Evolutionary conservation across 2,113 vertebrate species (phyloP), one percentile per base, ranked within the genome.

Genomic region (Centropristis striata): DNA sequence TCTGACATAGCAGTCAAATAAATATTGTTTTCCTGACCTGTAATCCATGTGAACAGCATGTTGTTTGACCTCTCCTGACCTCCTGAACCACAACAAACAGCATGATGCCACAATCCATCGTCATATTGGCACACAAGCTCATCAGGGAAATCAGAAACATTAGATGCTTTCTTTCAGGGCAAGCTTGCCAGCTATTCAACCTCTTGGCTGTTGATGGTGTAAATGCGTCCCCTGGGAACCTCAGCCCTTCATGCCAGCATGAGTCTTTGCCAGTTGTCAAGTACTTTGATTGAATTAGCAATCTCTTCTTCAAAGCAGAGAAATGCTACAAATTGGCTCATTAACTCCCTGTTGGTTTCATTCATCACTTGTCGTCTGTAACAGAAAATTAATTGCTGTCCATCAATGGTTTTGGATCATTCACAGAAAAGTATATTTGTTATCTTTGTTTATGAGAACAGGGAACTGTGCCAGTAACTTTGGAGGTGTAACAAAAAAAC

Each of bases 111-210:
- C 25, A 18, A 36, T 66, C 23, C 2, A 32, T 36, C 42, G 16
- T 39, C 42, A 9, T 58, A 71, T 68, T 53, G 78, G 57, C 61
- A 51, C 27, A 20, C 7, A 4, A 64, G 51, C 69, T 67, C 80
- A 51, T 71, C 41, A 73, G 87, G 80, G 89, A 86, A 90, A 91
- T 83, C 54, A 81, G 37, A 71, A 32, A 25, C 23, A 28, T 78
- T 37, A 63, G 8, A 51, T 55, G 61, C 41, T 27, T 44, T 54
- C 67, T 20, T 20, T 57, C 20, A 8, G 41, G 50, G 39, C 23
- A 39, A n/a, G 57, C 18, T 60, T 51, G 37, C 60, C 57, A 54
- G 72, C 36, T 21, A 21, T 67, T 71, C 1, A 4, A 21, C 13
- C 50, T 51, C 46, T 15, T 27, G 60, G 36, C 58, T 51, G 32